A percentile compares a stretch with the other conserved stretches of the same genome.
These are phyloP conservation scores for Microctenopoma steveboyesi DNA, from an alignment of 2,797 vertebrate species.

Conservation along the genomic window DNA sequence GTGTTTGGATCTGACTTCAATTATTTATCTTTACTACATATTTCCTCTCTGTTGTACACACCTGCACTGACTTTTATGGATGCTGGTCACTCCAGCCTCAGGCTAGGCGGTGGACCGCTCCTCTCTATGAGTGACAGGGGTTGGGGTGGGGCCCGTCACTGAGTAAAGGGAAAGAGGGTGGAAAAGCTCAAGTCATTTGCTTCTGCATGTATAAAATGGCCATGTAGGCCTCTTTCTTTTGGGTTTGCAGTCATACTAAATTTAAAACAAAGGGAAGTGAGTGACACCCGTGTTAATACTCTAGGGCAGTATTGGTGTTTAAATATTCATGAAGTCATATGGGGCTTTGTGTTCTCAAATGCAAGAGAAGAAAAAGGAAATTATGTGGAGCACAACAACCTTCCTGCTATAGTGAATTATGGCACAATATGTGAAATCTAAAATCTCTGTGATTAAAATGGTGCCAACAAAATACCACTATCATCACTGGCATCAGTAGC, in stretches of 20 bases:
- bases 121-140: slow-evolving; percentile 48
- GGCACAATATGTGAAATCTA: slow-evolving; percentile 47
- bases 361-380: slow-evolving; percentile 10
- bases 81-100: slow-evolving; percentile 19
- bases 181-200: slow-evolving; percentile 53
- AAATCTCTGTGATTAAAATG: slow-evolving; percentile 66
- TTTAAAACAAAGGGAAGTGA: slow-evolving; percentile 64
- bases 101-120: slow-evolving; percentile 43
- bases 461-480: slow-evolving; percentile 57
- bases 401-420: slow-evolving; percentile 32
- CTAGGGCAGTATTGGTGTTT: slow-evolving; percentile 44
- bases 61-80: slow-evolving; percentile 10
- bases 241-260: slow-evolving; percentile 37
- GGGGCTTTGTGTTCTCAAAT: slow-evolving; percentile 26
- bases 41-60: slow-evolving; percentile 13
- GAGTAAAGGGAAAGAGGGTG: slow-evolving; percentile 32
- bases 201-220: slow-evolving; percentile 44
- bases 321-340: slow-evolving; percentile 67
- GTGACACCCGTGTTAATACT: slow-evolving; percentile 61
- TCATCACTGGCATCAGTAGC: slow-evolving; percentile 67
- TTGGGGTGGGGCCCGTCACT: slow-evolving; percentile 28
- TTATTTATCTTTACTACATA: slow-evolving; percentile 16
- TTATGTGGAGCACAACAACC: slow-evolving; percentile 43
- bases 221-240: slow-evolving; percentile 39
- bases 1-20: slow-evolving; percentile 2